Base-by-base conservation (phyloP, 2,113 vertebrate species). In the Tragelaphus imberbis region DNA sequence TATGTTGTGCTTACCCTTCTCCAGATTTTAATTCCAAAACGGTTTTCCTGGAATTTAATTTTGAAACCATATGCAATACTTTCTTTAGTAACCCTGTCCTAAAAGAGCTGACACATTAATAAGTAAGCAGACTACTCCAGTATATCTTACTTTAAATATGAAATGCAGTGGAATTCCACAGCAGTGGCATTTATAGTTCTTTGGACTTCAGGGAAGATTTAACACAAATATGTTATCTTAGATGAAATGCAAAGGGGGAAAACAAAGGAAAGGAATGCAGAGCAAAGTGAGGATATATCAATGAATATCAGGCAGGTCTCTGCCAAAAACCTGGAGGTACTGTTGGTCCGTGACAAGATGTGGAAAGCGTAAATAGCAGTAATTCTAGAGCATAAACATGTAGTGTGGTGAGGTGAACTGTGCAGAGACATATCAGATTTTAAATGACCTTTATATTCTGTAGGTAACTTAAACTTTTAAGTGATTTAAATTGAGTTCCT, bases 1-100 rank as follows among this genome's bases (percentile, higher is more conserved):
- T 61, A 75, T 30, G 10, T 79, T 79, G 14, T 84, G 21, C 15
- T 91, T 40, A 63, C 5, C 21, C 5, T 77, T 77, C 47, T 79
- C 19, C 56, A 92, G 10, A 58, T 80, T 87, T 79, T 58, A 87
- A 86, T 71, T 81, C 68, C 27, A 56, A 90, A 21, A 84, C 11
- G 8, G 5, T 84, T 84, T 61, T 58, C 40, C 56, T 89, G 19
- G 2, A 79, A 89, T 91, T 65, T 51, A 81, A 86, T 85, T 86
- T 81, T 28, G 71, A 90, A 21, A 5, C 3, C 28, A 28, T 47
- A 21, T 58, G 2, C 15, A 88, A 10, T 23, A 89, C 1, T 85
- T 59, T 53, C 21, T 55, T 84, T 94, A 94, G 58, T 47, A 88
- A 77, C 25, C 11, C 2, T 44, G 7, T 81, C 36, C 19, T 51